Evolutionary conservation across 1,140 invertebrate species (phyloP).

Genomic region (Hypsibius dujardini): DNA sequence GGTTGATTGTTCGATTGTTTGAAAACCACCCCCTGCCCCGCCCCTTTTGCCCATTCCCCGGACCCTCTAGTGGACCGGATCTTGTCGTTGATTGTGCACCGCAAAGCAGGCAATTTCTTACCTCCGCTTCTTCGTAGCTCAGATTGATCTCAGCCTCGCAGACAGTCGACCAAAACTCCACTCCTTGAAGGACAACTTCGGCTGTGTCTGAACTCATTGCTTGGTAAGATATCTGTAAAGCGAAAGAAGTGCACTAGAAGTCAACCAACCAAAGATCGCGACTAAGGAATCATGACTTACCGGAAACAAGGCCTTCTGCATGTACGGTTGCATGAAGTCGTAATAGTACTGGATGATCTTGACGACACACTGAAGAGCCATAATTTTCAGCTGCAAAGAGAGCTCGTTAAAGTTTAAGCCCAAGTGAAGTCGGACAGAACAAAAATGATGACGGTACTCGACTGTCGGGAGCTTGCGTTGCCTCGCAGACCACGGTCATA

Average conservation of each 20-base stretch:
- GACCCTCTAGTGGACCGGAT: not conserved
- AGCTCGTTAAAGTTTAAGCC: conserved; percentile 19
- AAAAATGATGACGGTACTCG: conserved; percentile 42
- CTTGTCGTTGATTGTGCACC: conserved; percentile 14
- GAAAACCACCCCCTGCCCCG: too few species aligned
- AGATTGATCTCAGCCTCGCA: conserved; percentile 98
- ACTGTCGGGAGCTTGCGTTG: conserved; percentile 52
- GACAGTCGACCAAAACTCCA: conserved; percentile 99
- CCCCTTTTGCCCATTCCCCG: too few species aligned
- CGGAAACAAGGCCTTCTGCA: conserved; percentile 92
- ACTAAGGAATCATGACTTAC: conserved; percentile 35
- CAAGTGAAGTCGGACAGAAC: conserved; percentile 14
- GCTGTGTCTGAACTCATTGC: conserved; percentile 94
- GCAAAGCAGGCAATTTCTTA: conserved; percentile 25
- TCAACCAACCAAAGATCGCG: not conserved
- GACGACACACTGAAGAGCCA: conserved; percentile 89
- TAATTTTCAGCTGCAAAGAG: conserved; percentile 45
- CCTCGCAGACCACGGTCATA: conserved; percentile 68
- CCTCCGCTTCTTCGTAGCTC: conserved; percentile 75
- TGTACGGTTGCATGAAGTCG: conserved; percentile 96
- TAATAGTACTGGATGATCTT: conserved; percentile 98
- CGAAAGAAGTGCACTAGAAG: not conserved
- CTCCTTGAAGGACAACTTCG: conserved; percentile 90
- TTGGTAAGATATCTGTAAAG: conserved; percentile 69
- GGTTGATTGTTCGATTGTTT: too few species aligned